Evolutionary conservation across 2,113 vertebrate species (phyloP).

Genomic region (Trichomycterus rosablanca): DNA sequence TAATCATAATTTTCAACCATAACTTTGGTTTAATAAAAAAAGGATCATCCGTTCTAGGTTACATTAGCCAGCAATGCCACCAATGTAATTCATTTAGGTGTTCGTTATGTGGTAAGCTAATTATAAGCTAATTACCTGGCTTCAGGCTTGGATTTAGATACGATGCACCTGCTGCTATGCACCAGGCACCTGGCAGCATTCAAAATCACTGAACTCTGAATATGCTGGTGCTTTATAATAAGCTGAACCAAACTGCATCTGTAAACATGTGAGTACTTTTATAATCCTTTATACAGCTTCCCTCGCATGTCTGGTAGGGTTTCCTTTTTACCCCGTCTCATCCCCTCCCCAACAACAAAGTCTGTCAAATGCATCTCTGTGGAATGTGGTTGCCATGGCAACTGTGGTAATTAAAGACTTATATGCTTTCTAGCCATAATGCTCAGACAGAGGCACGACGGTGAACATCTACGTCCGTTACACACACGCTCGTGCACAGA

Average conservation of each 20-base stretch:
- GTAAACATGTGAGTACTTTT: slow-evolving; percentile 24
- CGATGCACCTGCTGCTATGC: slow-evolving; percentile 19
- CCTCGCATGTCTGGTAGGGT: slow-evolving; percentile 31
- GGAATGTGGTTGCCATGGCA: slow-evolving; percentile 70
- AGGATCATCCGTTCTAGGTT: no score
- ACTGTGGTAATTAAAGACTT: slow-evolving; percentile 67
- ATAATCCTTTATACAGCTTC: slow-evolving; percentile 21
- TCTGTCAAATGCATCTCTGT: slow-evolving; percentile 54
- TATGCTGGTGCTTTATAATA: background rate
- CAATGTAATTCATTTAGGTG: slow-evolving; percentile 23
- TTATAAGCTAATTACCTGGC: slow-evolving; percentile 33
- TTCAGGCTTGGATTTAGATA: slow-evolving; percentile 13
- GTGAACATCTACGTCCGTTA: slow-evolving; percentile 11
- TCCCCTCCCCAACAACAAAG: slow-evolving; percentile 35
- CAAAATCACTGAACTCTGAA: slow-evolving; percentile 15
- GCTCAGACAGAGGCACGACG: slow-evolving; percentile 36
- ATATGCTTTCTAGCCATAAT: slow-evolving; percentile 55
- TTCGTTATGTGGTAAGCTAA: no score
- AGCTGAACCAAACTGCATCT: slow-evolving; percentile 9
- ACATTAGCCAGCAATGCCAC: background rate
- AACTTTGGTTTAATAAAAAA: no score
- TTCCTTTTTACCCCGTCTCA: background rate
- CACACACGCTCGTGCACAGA: slow-evolving; percentile 17
- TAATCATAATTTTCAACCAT: no score
- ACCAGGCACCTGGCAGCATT: slow-evolving; percentile 12